Percentiles rank a stretch among this genome's conserved stretches.
Evolutionary conservation across 2,888 invertebrate genomes (phyloP).

Genomic region (Merodon equestris): DNA sequence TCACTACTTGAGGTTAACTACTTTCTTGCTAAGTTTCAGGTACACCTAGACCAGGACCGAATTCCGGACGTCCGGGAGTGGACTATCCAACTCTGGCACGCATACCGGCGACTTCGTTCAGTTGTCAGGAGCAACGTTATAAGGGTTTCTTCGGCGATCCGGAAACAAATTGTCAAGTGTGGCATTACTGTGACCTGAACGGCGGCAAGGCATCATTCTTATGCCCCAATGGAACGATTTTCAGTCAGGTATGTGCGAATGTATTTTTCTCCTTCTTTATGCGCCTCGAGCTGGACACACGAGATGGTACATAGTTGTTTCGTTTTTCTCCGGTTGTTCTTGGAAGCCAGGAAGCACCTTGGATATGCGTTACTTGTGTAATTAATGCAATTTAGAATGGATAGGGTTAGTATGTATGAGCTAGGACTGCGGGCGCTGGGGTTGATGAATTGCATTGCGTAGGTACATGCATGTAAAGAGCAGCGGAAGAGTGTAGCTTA

Average conservation of each 20-base stretch:
- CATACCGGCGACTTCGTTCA: constrained; percentile 88
- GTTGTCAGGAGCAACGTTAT: constrained; percentile 91
- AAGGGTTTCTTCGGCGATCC: constrained; percentile 95
- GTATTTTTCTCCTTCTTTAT: constrained; percentile 3
- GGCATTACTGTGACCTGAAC: constrained; percentile 95
- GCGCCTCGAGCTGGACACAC: background rate
- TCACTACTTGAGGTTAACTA: background rate
- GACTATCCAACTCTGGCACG: constrained; percentile 89
- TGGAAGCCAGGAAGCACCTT: too few relatives aligned
- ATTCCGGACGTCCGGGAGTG: constrained; percentile 82
- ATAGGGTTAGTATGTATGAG: constrained; percentile 7
- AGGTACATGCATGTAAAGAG: background rate
- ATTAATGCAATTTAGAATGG: constrained; percentile 46
- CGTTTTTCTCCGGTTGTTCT: background rate
- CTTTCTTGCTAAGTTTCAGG: constrained; percentile 32
- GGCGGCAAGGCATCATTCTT: constrained; percentile 94
- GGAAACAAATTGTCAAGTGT: constrained; percentile 92
- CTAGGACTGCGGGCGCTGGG: constrained; percentile 24
- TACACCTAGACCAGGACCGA: constrained; percentile 80
- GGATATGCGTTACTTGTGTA: constrained; percentile 54
- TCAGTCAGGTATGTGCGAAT: constrained; percentile 83
- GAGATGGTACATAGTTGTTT: constrained; percentile 76
- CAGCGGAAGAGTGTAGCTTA: too few relatives aligned
- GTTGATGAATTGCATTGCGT: background rate
- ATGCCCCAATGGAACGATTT: constrained; percentile 94